Percentiles rank a stretch among this genome's conserved stretches.
These are phyloP conservation scores for Catocala fraxini DNA, from an alignment of 2,888 invertebrate genomes.

Conservation along the genomic window DNA sequence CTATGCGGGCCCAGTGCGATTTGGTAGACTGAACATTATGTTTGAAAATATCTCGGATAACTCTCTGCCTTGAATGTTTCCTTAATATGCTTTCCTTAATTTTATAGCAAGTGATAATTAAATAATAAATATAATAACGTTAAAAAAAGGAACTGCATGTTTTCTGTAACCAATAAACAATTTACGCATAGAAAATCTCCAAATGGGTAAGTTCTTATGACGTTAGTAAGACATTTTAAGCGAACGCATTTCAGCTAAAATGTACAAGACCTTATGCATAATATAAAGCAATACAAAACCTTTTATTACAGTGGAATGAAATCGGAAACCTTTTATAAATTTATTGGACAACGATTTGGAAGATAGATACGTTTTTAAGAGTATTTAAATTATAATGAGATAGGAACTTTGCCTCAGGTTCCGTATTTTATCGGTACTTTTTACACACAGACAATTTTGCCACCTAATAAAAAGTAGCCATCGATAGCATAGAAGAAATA, in stretches of 20 bases:
- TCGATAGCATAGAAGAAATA: too few relatives aligned
- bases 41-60: too few relatives aligned
- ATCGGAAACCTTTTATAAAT: constrained; percentile 21
- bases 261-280: neutral
- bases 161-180: neutral
- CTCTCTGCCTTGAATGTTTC: too few relatives aligned
- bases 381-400: constrained; percentile 22
- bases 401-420: constrained; percentile 3
- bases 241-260: neutral
- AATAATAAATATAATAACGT: too few relatives aligned
- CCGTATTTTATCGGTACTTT: constrained; percentile 2
- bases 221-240: neutral
- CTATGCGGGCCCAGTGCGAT: too few relatives aligned
- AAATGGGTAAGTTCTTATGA: neutral
- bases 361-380: constrained; percentile 15
- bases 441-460: too few relatives aligned
- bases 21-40: too few relatives aligned
- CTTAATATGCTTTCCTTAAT: too few relatives aligned
- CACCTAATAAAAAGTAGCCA: too few relatives aligned
- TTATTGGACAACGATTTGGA: constrained; percentile 22
- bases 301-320: constrained; percentile 15
- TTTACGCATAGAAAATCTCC: too few relatives aligned
- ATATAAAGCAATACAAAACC: constrained; percentile 15
- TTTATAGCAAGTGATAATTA: too few relatives aligned
- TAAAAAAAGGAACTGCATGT: too few relatives aligned